phyloP scores from a whole-genome alignment of 2,888 invertebrate genomes.

The Drosophila pegasa region DNA sequence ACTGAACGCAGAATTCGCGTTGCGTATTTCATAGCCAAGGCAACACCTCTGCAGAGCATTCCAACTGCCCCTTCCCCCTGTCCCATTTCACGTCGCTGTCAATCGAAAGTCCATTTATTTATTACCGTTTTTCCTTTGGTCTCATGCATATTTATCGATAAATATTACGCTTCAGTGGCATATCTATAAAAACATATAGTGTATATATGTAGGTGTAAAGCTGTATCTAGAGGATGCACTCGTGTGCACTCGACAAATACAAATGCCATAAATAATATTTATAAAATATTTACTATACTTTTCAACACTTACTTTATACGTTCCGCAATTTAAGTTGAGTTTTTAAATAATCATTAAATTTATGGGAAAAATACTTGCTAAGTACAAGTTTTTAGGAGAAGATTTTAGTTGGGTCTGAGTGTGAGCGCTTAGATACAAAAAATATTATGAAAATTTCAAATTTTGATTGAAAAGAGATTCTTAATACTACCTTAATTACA shows the following conservation, averaged over 20 bases:
- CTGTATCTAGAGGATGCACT: neutral
- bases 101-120: constrained; percentile 20
- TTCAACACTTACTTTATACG: constrained; percentile 28
- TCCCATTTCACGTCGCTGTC: neutral
- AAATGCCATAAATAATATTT: constrained; percentile 30
- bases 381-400: neutral
- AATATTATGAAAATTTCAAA: too few relatives aligned
- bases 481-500: too few relatives aligned
- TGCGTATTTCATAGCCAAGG: neutral
- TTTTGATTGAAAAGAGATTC: too few relatives aligned
- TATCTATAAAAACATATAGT: constrained; percentile 7
- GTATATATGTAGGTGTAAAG: neutral
- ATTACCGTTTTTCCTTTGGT: constrained; percentile 9
- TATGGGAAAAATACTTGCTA: neutral
- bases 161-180: constrained; percentile 26
- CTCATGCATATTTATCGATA: constrained; percentile 39
- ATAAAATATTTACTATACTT: constrained; percentile 6
- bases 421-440: too few relatives aligned
- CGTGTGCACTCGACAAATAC: constrained; percentile 19
- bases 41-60: neutral
- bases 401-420: too few relatives aligned
- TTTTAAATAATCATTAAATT: neutral
- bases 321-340: neutral
- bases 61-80: too few relatives aligned
- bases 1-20: constrained; percentile 36